These are phyloP conservation scores for Zalophus californianus DNA, from an alignment of 2,797 vertebrate species.

Conservation along the genomic window DNA sequence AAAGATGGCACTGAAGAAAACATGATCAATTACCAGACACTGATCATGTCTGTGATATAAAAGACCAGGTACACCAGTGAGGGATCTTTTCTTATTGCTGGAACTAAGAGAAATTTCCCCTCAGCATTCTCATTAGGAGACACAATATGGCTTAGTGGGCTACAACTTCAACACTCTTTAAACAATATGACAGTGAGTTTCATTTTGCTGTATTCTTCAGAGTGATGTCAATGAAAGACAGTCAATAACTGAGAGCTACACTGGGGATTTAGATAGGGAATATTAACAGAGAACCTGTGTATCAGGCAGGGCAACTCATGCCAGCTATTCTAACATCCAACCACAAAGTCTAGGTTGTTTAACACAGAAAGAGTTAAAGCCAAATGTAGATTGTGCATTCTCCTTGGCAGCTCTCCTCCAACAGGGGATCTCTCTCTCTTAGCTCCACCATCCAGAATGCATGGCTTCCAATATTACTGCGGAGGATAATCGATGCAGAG, in stretches of 20 bases:
- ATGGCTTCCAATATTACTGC: neutral
- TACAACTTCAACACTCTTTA: neutral
- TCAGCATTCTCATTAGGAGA: neutral
- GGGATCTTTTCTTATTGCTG: neutral
- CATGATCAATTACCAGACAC: neutral
- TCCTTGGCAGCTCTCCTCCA: neutral
- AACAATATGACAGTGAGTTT: neutral
- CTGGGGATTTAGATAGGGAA: neutral
- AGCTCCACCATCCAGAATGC: neutral
- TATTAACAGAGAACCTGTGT: neutral
- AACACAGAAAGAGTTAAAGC: neutral
- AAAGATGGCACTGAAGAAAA: neutral
- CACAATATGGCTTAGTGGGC: neutral
- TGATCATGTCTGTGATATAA: neutral
- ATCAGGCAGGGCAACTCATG: neutral
- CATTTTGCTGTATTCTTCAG: neutral
- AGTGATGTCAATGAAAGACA: neutral
- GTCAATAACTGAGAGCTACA: neutral
- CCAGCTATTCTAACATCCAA: neutral
- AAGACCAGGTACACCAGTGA: neutral
- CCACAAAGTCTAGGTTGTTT: neutral
- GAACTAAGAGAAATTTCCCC: neutral
- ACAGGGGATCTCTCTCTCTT: neutral
- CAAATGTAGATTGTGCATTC: neutral
- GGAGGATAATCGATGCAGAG: neutral